Base-by-base conservation (phyloP, 1,140 invertebrate species). In the Zaprionus africanus region DNA sequence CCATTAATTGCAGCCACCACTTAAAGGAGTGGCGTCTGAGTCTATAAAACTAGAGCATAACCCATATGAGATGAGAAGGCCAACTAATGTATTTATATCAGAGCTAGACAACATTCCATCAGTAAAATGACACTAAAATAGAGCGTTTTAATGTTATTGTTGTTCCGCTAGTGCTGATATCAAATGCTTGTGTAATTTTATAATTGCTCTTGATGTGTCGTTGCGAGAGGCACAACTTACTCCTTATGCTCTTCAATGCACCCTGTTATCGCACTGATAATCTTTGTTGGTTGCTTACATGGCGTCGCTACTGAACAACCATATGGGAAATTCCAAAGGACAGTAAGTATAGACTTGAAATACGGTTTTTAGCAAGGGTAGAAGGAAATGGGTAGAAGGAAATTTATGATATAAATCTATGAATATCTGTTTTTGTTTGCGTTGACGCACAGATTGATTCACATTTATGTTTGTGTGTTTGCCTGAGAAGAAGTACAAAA, bases 101-200 rank as follows among this genome's bases (percentile, higher is more conserved):
- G 46, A 4, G 17, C 17, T 19, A 69, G 67, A 69, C 73, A 76
- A 54, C 83, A 83, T 76, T 69, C 73, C 62, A 57, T 65, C 34
- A 78, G 36, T 49, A 68, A 65, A 86, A 67, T 53, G 54, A 62
- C 72, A 73, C 75, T 60, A 65, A 67, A 73, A 79, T 65, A 60
- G 43, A 34, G 12, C 36, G 57, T 19, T 64, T 34, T 26, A 41
- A 38, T 31, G 61, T 43, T 28, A 67, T 38, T 41, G 53, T 46
- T 71, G 73, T 31, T 69, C 26, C 69, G 68, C 79, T 82, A 81
- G 81, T 83, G 81, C 70, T 73, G 81, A 80, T 78, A 79, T 78
- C 41, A 76, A 85, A 85, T 74, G 83, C 77, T 83, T 87, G 83
- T 87, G 69, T 71, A 78, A 83, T 60, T 81, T 88, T 83, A 88